phyloP scores from a whole-genome alignment of 2,113 vertebrate species.

The Indicator indicator region DNA sequence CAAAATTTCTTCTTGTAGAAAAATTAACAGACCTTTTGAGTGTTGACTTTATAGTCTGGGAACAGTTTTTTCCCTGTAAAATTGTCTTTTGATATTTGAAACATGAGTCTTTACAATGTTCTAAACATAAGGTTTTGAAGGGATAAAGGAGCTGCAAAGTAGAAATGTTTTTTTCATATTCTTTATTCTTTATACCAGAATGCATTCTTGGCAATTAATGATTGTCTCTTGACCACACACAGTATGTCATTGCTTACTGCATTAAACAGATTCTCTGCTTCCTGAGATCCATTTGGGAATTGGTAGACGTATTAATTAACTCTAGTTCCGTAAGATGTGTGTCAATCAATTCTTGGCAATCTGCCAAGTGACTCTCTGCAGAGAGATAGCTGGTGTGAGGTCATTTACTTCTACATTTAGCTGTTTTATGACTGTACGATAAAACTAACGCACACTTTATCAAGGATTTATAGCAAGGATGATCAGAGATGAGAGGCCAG shows the following conservation, averaged over 20 bases:
- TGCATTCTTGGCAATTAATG: constrained; percentile 54
- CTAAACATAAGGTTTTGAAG: not conserved
- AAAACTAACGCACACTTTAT: constrained; percentile 57
- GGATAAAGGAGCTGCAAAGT: not conserved
- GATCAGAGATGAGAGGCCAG: constrained; percentile 24
- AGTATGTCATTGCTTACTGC: constrained; percentile 73
- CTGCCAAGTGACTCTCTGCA: constrained; percentile 71
- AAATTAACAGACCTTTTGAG: constrained; percentile 53
- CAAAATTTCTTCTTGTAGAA: constrained; percentile 1
- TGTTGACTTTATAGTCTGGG: constrained; percentile 18
- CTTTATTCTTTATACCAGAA: constrained; percentile 46
- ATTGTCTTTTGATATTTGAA: constrained; percentile 44
- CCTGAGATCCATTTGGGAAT: constrained; percentile 74
- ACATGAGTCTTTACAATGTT: not conserved
- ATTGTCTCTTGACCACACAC: constrained; percentile 72
- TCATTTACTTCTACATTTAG: constrained; percentile 70
- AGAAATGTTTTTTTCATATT: not conserved
- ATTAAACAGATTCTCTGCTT: constrained; percentile 78
- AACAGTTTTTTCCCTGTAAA: not conserved
- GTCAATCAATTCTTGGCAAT: constrained; percentile 78
- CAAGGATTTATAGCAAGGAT: constrained; percentile 60
- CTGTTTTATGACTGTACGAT: constrained; percentile 55
- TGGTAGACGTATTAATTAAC: constrained; percentile 79
- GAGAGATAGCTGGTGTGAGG: constrained; percentile 68
- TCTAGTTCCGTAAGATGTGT: constrained; percentile 74